phyloP scores from a whole-genome alignment of 2,888 invertebrate genomes.

The Brachynemurus nebulosus region DNA sequence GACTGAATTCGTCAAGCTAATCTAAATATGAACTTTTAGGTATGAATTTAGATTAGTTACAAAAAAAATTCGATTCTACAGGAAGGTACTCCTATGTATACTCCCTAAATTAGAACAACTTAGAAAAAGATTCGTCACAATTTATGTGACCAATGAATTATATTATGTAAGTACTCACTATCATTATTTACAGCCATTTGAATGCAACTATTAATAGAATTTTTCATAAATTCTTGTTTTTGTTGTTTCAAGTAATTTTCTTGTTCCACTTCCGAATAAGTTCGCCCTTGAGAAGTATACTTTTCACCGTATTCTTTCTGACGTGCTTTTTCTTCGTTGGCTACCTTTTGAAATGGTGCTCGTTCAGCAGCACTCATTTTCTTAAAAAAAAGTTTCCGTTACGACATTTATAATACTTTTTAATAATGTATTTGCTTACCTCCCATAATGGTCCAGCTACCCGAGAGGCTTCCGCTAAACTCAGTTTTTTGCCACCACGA shows the following conservation, averaged over 20 bases:
- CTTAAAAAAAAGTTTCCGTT: slow-evolving; percentile 10
- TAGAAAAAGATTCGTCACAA: too few species aligned
- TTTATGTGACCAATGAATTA: too few species aligned
- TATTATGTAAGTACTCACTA: too few species aligned
- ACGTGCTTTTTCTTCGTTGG: slow-evolving; percentile 23
- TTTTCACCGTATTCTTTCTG: slow-evolving; percentile 17
- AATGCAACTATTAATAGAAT: slow-evolving; percentile 19
- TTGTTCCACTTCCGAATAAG: slow-evolving; percentile 17
- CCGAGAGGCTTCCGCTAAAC: slow-evolving; percentile 23
- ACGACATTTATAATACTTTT: neutral
- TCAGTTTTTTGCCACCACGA: slow-evolving; percentile 21
- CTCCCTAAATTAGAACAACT: too few species aligned
- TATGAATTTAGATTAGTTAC: too few species aligned
- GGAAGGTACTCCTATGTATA: too few species aligned
- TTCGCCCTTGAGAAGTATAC: slow-evolving; percentile 25
- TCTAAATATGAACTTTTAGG: too few species aligned
- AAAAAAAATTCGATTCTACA: too few species aligned
- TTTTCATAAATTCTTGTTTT: slow-evolving; percentile 21
- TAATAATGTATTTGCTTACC: slow-evolving; percentile 19
- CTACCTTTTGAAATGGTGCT: slow-evolving; percentile 22
- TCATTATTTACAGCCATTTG: slow-evolving; percentile 1
- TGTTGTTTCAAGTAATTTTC: slow-evolving; percentile 15
- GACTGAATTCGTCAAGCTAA: too few species aligned
- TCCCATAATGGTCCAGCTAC: slow-evolving; percentile 22
- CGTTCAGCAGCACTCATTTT: slow-evolving; percentile 15